Base-by-base conservation (phyloP, 2,113 vertebrate species). In the Centrocercus urophasianus region DNA sequence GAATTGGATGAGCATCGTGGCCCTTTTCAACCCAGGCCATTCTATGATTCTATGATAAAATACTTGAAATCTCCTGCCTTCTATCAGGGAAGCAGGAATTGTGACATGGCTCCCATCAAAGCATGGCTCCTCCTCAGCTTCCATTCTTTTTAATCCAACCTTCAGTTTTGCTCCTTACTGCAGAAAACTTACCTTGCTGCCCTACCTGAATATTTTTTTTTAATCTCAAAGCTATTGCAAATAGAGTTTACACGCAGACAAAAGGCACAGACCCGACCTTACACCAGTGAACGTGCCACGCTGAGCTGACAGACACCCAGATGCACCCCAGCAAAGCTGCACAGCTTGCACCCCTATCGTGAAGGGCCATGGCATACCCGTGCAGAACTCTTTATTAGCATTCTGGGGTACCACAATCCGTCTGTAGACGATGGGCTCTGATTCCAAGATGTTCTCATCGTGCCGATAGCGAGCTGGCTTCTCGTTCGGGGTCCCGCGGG, bases 381-480 rank as follows among this genome's bases (percentile, higher is more conserved):
- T 99, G 98, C 98, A 99, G 97, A 99, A 99, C 65, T 99, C 99
- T 96, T 98, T 99, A 96, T 97, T 95, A 28, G 98, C 97, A 1
- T 95, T 96, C 64, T 99, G 98, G 7, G 99, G 99, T 24, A 99
- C 98, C 4, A 98, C 98, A 64, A 99, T 99, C 96, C 98, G 98
- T n/a, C 99, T 98, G 96, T 99, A 99, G 72, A 99, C 98, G 3
- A 99, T 97, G 61, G 99, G 99, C 96, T 99, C 99, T 0, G 98
- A 98, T 82, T 99, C 99, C 78, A 99, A 92, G 95, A 99, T 99
- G 97, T 99, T 99, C 97, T 99, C 99, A 6, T 99, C 99, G 1
- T 99, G 99, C 45, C 99, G 98, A 74, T 99, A 99, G 6, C 98
- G 98, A 18, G 98, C 86, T 0, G 98, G 98, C 85, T 98, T 98